Percentiles rank a stretch among this genome's conserved stretches.
These are phyloP conservation scores for Sebastes variabilis DNA, from an alignment of 2,797 vertebrate genomes.

Conservation along the genomic window DNA sequence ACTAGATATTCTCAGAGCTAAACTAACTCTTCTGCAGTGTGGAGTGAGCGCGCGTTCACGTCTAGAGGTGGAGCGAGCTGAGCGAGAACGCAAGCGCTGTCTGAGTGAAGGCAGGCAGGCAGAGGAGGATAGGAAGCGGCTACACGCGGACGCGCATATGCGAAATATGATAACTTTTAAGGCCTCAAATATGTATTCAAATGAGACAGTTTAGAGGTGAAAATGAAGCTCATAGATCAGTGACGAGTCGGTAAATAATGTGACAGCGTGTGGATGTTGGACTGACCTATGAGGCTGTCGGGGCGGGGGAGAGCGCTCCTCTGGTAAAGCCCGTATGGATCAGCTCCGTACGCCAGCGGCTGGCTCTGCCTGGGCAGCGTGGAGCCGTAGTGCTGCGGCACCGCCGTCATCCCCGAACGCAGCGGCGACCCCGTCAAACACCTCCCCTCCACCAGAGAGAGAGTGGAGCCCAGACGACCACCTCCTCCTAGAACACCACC, in stretches of 20 bases:
- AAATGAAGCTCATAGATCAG: neutral
- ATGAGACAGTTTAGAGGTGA: neutral
- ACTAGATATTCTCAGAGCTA: too few species aligned
- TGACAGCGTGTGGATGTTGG: neutral
- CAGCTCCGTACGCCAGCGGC: conserved; percentile 87
- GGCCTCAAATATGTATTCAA: neutral
- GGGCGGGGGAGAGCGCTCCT: conserved; percentile 93
- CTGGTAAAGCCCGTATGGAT: conserved; percentile 93
- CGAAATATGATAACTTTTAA: neutral
- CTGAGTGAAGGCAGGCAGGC: too few species aligned
- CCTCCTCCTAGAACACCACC: conserved; percentile 24
- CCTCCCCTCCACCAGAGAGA: conserved; percentile 85
- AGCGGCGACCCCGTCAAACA: conserved; percentile 87
- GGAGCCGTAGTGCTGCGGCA: conserved; percentile 93
- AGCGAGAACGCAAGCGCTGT: too few species aligned
- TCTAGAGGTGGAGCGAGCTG: too few species aligned
- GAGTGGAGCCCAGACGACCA: conserved; percentile 85
- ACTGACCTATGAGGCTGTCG: conserved; percentile 96
- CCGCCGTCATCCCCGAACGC: conserved; percentile 90
- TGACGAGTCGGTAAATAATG: neutral
- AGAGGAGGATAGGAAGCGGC: too few species aligned
- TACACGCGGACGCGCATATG: too few species aligned
- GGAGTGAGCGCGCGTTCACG: too few species aligned
- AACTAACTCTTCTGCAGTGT: too few species aligned
- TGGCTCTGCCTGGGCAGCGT: conserved; percentile 87